A percentile compares a stretch with the other conserved stretches of the same genome.
Evolutionary conservation across 2,113 vertebrate species (phyloP).

Genomic region (Sprattus sprattus): DNA sequence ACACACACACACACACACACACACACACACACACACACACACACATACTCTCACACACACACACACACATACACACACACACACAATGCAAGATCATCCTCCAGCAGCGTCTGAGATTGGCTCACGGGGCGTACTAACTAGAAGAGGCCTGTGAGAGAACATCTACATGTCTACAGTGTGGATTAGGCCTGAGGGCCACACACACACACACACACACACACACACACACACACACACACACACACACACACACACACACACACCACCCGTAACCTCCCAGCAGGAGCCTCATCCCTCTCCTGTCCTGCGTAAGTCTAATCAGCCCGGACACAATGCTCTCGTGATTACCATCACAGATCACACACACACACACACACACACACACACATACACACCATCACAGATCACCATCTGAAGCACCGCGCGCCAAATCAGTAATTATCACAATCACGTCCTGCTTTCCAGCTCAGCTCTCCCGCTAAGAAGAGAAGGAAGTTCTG

Average conservation of each 20-base stretch:
- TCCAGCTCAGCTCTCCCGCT: conserved; percentile 56
- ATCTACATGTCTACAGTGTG: neutral
- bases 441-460: conserved; percentile 57
- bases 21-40: too few relatives aligned
- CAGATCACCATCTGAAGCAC: conserved; percentile 56
- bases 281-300: neutral
- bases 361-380: too few relatives aligned
- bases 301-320: conserved; percentile 59
- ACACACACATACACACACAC: too few relatives aligned
- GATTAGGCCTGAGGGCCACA: neutral
- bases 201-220: neutral
- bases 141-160: neutral
- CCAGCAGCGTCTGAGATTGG: too few relatives aligned
- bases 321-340: conserved; percentile 45
- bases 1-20: too few relatives aligned
- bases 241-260: too few relatives aligned
- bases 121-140: too few relatives aligned
- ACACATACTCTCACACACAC: too few relatives aligned
- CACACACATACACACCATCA: too few relatives aligned
- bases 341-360: conserved; percentile 62
- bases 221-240: neutral
- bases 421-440: conserved; percentile 67
- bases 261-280: neutral
- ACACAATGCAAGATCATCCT: too few relatives aligned
- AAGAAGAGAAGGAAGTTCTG: conserved; percentile 51